Evolutionary conservation across 92 coral and sea anemone genomes (phyloP).

Genomic region (Actinernus sp.): DNA sequence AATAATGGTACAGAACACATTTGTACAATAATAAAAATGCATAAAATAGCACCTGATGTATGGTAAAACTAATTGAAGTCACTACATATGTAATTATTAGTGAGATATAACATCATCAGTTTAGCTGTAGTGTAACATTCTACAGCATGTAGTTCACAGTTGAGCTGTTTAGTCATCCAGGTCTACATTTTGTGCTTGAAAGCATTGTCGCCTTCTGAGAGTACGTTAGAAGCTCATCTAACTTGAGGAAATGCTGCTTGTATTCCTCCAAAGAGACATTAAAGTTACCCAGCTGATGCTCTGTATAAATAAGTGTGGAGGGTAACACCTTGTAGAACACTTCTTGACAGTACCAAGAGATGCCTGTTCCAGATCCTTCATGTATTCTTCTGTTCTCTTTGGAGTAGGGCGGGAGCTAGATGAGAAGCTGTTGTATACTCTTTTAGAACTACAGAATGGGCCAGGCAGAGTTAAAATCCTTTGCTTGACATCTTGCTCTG

Average conservation of each 20-base stretch:
- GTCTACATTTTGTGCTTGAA: neutral
- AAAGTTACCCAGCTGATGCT: constrained; percentile 5
- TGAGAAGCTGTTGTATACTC: constrained; percentile 18
- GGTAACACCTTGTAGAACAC: constrained; percentile 33
- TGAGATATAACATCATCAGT: too few species aligned
- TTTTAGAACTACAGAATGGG: constrained; percentile 19
- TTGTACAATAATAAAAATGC: too few species aligned
- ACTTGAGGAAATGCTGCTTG: neutral
- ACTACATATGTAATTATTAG: too few species aligned
- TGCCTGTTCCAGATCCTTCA: constrained; percentile 1
- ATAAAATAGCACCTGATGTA: too few species aligned
- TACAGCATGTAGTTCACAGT: too few species aligned
- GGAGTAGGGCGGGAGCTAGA: constrained; percentile 21
- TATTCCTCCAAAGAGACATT: neutral
- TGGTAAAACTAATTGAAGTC: too few species aligned
- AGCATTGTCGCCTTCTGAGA: neutral
- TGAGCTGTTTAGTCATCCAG: constrained; percentile 1
- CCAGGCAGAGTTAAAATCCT: constrained; percentile 17
- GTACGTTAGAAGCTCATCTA: neutral
- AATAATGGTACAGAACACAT: too few species aligned
- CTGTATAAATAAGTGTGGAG: constrained; percentile 7
- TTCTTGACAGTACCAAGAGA: constrained; percentile 5
- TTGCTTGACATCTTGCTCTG: constrained; percentile 28
- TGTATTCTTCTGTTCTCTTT: constrained; percentile 5
- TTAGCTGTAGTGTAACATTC: too few species aligned